These are phyloP conservation scores for Cydia strobilella DNA, from an alignment of 1,140 invertebrate species.

Conservation along the genomic window DNA sequence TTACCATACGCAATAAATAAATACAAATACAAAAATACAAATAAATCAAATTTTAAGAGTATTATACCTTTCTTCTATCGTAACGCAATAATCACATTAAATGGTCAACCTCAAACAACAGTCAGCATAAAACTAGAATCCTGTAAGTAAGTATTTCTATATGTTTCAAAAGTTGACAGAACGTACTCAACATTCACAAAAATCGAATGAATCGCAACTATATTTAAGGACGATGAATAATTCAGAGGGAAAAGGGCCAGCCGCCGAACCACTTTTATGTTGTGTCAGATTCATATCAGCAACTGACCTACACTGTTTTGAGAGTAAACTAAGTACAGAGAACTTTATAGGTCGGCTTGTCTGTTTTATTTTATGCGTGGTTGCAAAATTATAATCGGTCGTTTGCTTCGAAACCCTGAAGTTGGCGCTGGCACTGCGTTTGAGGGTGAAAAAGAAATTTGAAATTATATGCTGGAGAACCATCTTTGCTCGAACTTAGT, in stretches of 20 bases:
- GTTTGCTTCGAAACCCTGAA: neutral
- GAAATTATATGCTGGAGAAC: neutral
- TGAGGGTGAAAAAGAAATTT: neutral
- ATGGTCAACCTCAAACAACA: no score
- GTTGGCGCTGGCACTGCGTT: neutral
- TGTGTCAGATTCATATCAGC: conserved; percentile 14
- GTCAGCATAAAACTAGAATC: no score
- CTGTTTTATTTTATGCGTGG: neutral
- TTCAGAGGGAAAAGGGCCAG: neutral
- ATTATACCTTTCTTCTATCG: neutral
- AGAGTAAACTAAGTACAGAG: neutral
- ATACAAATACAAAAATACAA: no score
- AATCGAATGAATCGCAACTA: conserved; percentile 18
- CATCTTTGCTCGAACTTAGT: no score
- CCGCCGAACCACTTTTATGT: conserved; percentile 6
- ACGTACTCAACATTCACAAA: conserved; percentile 10
- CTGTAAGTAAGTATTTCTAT: neutral
- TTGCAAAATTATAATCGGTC: neutral
- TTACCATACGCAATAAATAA: no score
- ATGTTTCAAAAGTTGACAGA: neutral
- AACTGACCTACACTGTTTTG: conserved; percentile 10
- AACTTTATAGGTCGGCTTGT: conserved; percentile 1
- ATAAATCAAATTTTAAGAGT: no score
- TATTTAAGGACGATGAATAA: conserved; percentile 7
- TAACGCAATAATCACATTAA: neutral